Percentiles rank a stretch among this genome's conserved stretches.
These are phyloP conservation scores for Allolobophora icterica DNA, from an alignment of 2,888 invertebrate genomes.

Conservation along the genomic window DNA sequence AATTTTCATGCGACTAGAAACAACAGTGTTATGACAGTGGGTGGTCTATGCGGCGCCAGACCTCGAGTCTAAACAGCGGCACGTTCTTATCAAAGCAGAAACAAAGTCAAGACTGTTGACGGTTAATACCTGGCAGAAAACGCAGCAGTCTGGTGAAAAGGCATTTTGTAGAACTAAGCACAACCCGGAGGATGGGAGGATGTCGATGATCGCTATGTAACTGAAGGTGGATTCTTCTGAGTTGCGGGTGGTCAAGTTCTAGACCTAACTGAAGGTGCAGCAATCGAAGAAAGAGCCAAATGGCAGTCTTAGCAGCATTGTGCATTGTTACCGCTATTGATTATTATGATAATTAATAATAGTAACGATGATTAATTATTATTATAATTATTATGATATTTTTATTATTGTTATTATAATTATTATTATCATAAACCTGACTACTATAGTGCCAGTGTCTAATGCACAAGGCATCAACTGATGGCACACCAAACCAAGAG, in stretches of 20 bases:
- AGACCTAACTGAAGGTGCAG: background rate
- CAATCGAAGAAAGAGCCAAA: background rate
- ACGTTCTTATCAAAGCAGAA: conserved; percentile 5
- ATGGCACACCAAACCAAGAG: too few species aligned
- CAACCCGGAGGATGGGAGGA: background rate
- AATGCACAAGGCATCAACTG: too few species aligned
- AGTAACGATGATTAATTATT: too few species aligned
- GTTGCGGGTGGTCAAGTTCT: background rate
- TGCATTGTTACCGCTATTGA: too few species aligned
- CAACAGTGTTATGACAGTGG: conserved; percentile 3
- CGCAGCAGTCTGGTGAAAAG: background rate
- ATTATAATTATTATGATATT: too few species aligned
- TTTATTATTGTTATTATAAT: too few species aligned
- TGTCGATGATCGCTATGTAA: background rate
- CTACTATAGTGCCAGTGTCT: too few species aligned
- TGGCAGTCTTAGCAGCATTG: too few species aligned
- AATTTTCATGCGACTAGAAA: background rate
- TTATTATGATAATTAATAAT: too few species aligned
- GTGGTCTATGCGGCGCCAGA: background rate
- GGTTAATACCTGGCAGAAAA: background rate
- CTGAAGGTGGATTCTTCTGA: background rate
- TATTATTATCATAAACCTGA: too few species aligned
- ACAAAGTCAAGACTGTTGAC: conserved; percentile 2
- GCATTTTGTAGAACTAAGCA: background rate
- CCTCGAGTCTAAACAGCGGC: background rate